Evolutionary conservation across 2,113 vertebrate species (phyloP).

Genomic region (Phoxinus phoxinus): DNA sequence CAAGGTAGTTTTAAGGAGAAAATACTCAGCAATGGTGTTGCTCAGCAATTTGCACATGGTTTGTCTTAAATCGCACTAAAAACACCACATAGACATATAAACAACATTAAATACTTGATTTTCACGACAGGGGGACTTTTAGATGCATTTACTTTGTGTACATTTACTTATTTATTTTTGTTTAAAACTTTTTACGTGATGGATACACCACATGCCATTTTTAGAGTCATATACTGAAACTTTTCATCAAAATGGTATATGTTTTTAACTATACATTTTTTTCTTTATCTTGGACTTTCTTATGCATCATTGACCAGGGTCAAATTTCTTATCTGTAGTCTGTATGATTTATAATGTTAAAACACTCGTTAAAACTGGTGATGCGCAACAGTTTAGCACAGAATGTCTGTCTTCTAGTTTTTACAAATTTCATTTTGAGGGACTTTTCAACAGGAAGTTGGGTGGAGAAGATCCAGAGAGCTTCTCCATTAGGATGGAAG

Average conservation of each 20-base stretch:
- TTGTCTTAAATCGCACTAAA: no score
- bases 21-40: no score
- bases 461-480: not conserved
- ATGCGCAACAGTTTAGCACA: not conserved
- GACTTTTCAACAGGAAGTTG: slow-evolving; percentile 2
- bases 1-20: no score
- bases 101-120: no score
- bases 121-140: no score
- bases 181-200: not conserved
- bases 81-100: no score
- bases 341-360: not conserved
- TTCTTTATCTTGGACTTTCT: not conserved
- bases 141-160: not conserved
- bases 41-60: no score
- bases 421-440: not conserved
- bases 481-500: not conserved
- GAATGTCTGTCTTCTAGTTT: not conserved
- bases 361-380: not conserved
- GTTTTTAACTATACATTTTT: not conserved
- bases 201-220: not conserved
- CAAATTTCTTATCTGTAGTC: not conserved
- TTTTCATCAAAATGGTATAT: not conserved
- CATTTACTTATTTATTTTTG: not conserved
- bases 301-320: no score
- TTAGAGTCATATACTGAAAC: not conserved